Evolutionary conservation across 2,797 vertebrate species (phyloP).

Genomic region (Lophotriccus pileatus): DNA sequence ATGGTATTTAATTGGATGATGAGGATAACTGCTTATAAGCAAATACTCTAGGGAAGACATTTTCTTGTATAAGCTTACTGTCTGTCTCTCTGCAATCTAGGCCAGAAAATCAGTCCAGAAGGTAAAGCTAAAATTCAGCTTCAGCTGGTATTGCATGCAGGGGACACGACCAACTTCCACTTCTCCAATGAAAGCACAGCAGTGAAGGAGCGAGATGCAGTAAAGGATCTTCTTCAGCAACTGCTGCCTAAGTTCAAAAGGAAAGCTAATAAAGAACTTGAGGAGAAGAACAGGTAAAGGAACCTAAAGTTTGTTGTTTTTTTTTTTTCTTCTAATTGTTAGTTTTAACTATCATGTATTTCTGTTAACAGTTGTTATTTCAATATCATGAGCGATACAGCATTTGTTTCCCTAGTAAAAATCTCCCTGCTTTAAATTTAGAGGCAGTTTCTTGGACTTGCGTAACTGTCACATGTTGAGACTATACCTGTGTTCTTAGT

Average conservation of each 20-base stretch:
- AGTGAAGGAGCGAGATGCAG: slow-evolving; percentile 91
- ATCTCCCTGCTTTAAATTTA: neutral
- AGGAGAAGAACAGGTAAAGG: slow-evolving; percentile 95
- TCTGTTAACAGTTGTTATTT: neutral
- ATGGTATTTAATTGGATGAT: slow-evolving; percentile 12
- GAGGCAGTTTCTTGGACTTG: neutral
- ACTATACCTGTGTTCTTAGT: neutral
- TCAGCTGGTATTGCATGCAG: slow-evolving; percentile 93
- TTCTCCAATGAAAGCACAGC: slow-evolving; percentile 94
- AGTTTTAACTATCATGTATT: neutral
- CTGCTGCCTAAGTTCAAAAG: slow-evolving; percentile 97
- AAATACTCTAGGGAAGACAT: neutral
- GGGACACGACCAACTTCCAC: slow-evolving; percentile 96
- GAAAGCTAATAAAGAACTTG: slow-evolving; percentile 98
- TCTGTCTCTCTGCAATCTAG: slow-evolving; percentile 74
- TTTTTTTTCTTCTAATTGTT: neutral
- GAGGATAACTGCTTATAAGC: neutral
- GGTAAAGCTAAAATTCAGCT: slow-evolving; percentile 99
- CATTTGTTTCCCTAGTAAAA: neutral
- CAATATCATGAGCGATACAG: neutral
- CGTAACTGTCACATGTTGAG: neutral
- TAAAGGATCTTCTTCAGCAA: slow-evolving; percentile 96
- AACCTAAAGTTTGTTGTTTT: neutral
- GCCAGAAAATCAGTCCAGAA: slow-evolving; percentile 99
- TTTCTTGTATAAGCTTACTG: slow-evolving; percentile 32